These are phyloP conservation scores for Cladopsammia gracilis DNA, from an alignment of 64 coral and sea anemone genomes.

Conservation along the genomic window DNA sequence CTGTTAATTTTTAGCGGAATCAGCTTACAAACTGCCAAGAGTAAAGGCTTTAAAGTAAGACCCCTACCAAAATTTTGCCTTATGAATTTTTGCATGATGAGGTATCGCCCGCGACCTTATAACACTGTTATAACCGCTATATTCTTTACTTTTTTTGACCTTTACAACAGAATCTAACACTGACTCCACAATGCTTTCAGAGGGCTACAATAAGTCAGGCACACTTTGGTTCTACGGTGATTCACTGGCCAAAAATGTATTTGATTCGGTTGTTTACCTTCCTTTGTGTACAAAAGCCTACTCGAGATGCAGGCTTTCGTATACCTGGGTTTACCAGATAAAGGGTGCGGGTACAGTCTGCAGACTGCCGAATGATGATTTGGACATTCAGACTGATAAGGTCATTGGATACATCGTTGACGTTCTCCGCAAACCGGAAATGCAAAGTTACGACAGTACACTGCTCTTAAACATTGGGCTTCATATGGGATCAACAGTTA, in stretches of 20 bases:
- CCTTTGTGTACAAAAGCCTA: constrained; percentile 46
- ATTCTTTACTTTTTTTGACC: too few species aligned
- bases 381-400: constrained; percentile 60
- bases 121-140: too few species aligned
- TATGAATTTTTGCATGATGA: too few species aligned
- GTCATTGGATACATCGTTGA: constrained; percentile 32
- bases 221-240: constrained; percentile 67
- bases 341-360: background rate
- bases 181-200: too few species aligned
- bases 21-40: too few species aligned
- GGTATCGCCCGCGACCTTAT: too few species aligned
- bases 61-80: too few species aligned
- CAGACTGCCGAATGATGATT: background rate
- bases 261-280: background rate
- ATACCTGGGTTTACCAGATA: constrained; percentile 58
- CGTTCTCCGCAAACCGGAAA: constrained; percentile 12
- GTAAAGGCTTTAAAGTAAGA: too few species aligned
- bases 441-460: constrained; percentile 24
- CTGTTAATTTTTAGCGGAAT: too few species aligned
- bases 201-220: background rate
- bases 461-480: constrained; percentile 78
- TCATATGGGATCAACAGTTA: constrained; percentile 47
- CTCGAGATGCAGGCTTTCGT: background rate
- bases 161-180: too few species aligned
- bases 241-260: constrained; percentile 18